Evolutionary conservation across 2,888 invertebrate genomes (phyloP).

Genomic region (Callosobruchus maculatus): DNA sequence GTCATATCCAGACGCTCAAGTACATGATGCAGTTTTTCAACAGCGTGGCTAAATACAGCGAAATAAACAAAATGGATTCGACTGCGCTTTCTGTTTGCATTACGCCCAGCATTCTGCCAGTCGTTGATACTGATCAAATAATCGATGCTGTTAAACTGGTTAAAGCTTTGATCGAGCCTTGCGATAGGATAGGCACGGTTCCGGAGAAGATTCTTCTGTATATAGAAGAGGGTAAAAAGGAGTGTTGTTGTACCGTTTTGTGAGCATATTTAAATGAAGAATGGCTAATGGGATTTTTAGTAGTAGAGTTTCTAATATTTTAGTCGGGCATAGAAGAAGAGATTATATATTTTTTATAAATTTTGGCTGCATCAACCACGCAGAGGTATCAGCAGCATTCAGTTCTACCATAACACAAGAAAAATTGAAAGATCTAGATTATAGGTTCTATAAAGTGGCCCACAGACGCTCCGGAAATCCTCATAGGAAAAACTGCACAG

Average conservation of each 20-base stretch:
- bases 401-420: too few relatives aligned
- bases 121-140: neutral
- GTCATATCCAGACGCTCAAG: conserved; percentile 72
- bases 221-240: neutral
- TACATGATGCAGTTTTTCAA: conserved; percentile 66
- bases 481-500: too few relatives aligned
- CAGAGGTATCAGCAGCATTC: too few relatives aligned
- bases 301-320: too few relatives aligned
- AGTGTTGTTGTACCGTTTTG: neutral
- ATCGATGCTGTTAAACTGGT: neutral
- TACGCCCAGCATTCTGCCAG: conserved; percentile 13
- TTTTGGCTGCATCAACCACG: too few relatives aligned
- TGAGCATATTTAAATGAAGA: neutral
- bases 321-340: too few relatives aligned
- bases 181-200: neutral
- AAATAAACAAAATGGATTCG: conserved; percentile 11
- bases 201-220: neutral
- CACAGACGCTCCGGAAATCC: too few relatives aligned
- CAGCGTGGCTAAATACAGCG: conserved; percentile 9
- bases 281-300: too few relatives aligned
- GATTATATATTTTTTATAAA: too few relatives aligned
- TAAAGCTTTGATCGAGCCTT: neutral
- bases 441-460: too few relatives aligned
- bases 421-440: too few relatives aligned
- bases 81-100: conserved; percentile 11